These are phyloP conservation scores for Heliconius cydno DNA, from an alignment of 2,888 invertebrate species.

Conservation along the genomic window DNA sequence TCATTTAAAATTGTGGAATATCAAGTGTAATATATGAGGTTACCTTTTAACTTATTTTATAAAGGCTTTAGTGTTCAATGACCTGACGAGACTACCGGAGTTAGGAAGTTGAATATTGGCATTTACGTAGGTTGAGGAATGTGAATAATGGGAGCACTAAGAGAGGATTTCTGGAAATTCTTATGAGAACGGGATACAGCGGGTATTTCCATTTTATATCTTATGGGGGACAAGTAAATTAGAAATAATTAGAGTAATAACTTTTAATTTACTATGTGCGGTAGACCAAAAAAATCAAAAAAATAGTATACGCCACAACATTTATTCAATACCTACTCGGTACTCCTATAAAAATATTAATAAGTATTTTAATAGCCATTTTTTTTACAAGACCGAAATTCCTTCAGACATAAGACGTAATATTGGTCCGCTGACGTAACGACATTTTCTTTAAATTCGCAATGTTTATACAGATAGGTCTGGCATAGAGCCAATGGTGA, in stretches of 20 bases:
- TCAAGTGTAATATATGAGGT: too few relatives aligned
- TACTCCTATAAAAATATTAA: conserved; percentile 6
- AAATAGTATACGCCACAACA: neutral
- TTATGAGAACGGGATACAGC: too few relatives aligned
- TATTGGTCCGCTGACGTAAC: conserved; percentile 65
- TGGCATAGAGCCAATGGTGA: conserved; percentile 76
- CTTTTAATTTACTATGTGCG: neutral
- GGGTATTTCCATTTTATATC: neutral
- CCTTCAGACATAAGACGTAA: conserved; percentile 48
- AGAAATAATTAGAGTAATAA: neutral
- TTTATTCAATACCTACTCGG: neutral
- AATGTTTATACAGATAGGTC: conserved; percentile 76
- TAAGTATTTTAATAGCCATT: neutral
- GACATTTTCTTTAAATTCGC: conserved; percentile 77
- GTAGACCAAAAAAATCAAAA: neutral
- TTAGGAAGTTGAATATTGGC: too few relatives aligned
- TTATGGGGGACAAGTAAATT: neutral
- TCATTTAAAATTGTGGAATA: neutral
- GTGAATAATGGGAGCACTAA: neutral
- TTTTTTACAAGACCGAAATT: conserved; percentile 34
- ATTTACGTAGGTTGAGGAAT: too few relatives aligned
- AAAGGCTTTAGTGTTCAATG: too few relatives aligned
- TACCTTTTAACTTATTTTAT: neutral
- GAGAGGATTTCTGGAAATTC: neutral
- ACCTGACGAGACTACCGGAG: too few relatives aligned